phyloP scores from a whole-genome alignment of 2,888 invertebrate species.

The Hypomecis atomaria region DNA sequence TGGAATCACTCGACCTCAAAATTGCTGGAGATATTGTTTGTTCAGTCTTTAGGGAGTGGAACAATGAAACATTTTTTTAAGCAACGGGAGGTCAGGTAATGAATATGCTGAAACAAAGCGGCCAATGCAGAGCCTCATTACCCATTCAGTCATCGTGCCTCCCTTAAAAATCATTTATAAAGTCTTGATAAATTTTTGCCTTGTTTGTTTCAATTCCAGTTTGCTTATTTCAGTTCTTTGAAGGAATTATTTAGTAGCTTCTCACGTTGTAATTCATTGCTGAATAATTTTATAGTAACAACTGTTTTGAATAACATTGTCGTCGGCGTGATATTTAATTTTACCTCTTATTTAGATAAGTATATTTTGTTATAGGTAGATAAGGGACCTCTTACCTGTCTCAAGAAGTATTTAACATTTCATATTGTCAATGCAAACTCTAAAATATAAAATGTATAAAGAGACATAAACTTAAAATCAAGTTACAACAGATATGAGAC shows the following conservation, averaged over 20 bases:
- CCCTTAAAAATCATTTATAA: slow-evolving; percentile 77
- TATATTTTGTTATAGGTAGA: too few relatives aligned
- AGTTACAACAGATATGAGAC: too few relatives aligned
- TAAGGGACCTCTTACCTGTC: too few relatives aligned
- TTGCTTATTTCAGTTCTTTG: slow-evolving; percentile 19
- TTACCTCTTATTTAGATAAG: too few relatives aligned
- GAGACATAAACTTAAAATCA: too few relatives aligned
- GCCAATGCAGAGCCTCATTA: slow-evolving; percentile 74
- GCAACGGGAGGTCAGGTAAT: slow-evolving; percentile 75
- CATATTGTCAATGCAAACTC: too few relatives aligned
- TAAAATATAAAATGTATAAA: too few relatives aligned
- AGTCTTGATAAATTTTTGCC: slow-evolving; percentile 71
- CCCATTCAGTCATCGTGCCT: slow-evolving; percentile 71
- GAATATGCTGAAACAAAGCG: slow-evolving; percentile 79
- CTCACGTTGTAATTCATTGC: background rate
- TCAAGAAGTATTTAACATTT: too few relatives aligned
- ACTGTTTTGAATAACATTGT: background rate
- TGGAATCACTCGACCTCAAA: slow-evolving; percentile 73
- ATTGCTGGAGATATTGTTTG: slow-evolving; percentile 75
- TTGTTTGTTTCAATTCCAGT: slow-evolving; percentile 54
- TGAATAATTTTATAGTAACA: background rate
- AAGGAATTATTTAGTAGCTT: background rate
- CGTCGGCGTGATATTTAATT: too few relatives aligned
- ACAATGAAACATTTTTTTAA: slow-evolving; percentile 72
- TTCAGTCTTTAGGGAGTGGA: slow-evolving; percentile 64